phyloP scores from a whole-genome alignment of 2,888 invertebrate species.

The Orthosia gothica region DNA sequence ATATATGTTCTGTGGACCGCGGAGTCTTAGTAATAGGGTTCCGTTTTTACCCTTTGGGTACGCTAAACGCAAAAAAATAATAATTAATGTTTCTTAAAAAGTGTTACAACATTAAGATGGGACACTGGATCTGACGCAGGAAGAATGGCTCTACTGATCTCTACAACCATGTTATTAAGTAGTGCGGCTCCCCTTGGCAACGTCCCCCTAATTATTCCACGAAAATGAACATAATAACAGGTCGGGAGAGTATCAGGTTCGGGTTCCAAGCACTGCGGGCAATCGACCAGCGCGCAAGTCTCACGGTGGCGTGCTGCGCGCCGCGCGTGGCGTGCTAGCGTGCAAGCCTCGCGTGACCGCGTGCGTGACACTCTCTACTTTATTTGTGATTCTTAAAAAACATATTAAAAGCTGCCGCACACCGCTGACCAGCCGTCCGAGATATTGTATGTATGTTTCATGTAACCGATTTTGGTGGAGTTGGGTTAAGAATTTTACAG shows the following conservation, averaged over 20 bases:
- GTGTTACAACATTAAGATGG: no score
- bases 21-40: no score
- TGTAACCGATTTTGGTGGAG: slow-evolving; percentile 30
- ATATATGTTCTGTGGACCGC: no score
- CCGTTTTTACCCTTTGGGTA: no score
- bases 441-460: slow-evolving; percentile 50
- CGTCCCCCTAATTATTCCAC: neutral
- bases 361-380: slow-evolving; percentile 82
- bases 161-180: no score
- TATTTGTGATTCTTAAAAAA: slow-evolving; percentile 88
- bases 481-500: slow-evolving; percentile 38
- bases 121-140: no score
- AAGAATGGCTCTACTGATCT: no score
- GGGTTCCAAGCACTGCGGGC: slow-evolving; percentile 58
- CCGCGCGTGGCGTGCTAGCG: slow-evolving; percentile 71
- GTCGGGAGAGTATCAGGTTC: slow-evolving; percentile 38
- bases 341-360: slow-evolving; percentile 69
- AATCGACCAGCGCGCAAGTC: slow-evolving; percentile 66
- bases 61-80: no score
- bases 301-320: slow-evolving; percentile 71
- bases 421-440: slow-evolving; percentile 64
- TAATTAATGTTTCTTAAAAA: no score
- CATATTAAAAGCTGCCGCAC: slow-evolving; percentile 80
- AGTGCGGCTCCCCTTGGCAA: no score
- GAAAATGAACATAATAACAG: neutral